A percentile compares a stretch with the other conserved stretches of the same genome.
These are phyloP conservation scores for Dendrolimus pini DNA, from an alignment of 2,888 invertebrate genomes.

Conservation along the genomic window DNA sequence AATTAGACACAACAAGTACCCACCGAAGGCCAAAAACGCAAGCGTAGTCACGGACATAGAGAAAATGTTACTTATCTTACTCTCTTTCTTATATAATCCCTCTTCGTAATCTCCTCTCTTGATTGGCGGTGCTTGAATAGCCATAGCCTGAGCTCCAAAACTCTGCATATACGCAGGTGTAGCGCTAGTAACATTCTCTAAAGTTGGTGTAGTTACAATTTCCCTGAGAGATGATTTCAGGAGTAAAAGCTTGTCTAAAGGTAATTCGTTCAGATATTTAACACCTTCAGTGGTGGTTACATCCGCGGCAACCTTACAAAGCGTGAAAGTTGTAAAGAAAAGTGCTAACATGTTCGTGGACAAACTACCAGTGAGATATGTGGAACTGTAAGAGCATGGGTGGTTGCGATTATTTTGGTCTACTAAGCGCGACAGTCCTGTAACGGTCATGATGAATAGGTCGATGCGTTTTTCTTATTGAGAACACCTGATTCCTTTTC, in stretches of 20 bases:
- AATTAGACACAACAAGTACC: slow-evolving; percentile 86
- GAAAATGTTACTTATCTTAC: slow-evolving; percentile 84
- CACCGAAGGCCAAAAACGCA: slow-evolving; percentile 90
- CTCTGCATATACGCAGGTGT: slow-evolving; percentile 37
- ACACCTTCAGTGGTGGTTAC: slow-evolving; percentile 48
- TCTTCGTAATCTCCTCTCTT: slow-evolving; percentile 69
- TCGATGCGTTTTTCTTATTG: slow-evolving; percentile 18
- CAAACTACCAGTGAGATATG: slow-evolving; percentile 25
- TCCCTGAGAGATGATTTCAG: slow-evolving; percentile 70
- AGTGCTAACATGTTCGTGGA: slow-evolving; percentile 34
- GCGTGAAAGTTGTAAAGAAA: slow-evolving; percentile 21
- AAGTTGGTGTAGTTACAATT: slow-evolving; percentile 29
- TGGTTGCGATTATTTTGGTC: slow-evolving; percentile 45
- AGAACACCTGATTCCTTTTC: not conserved
- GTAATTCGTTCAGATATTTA: slow-evolving; percentile 80
- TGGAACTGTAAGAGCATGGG: slow-evolving; percentile 26
- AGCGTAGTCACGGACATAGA: slow-evolving; percentile 86
- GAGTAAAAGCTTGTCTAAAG: slow-evolving; percentile 81
- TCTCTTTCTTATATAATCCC: slow-evolving; percentile 59
- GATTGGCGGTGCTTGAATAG: slow-evolving; percentile 46
- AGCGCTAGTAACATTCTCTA: slow-evolving; percentile 37
- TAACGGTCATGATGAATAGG: slow-evolving; percentile 39
- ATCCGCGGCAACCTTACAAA: slow-evolving; percentile 23
- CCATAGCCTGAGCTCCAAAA: slow-evolving; percentile 63
- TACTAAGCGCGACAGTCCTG: slow-evolving; percentile 43